Conservation (phyloP, 1,140 invertebrate species). For the Thereuonema tuberculata region DNA sequence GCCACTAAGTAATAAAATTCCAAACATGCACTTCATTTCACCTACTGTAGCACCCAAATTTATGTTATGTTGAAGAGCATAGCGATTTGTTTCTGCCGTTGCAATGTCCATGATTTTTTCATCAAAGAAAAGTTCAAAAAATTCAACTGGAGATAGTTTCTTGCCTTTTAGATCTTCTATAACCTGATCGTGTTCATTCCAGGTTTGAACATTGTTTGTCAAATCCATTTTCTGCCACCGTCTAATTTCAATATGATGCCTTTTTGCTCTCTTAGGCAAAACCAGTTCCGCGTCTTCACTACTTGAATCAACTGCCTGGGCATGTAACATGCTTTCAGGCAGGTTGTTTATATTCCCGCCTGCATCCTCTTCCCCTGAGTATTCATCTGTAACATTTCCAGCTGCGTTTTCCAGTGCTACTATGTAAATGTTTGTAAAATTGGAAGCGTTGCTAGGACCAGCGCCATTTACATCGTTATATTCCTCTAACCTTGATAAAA, state of each 20-base stretch:
- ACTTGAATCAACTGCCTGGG: background rate
- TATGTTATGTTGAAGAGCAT: slow-evolving; percentile 2
- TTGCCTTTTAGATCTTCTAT: background rate
- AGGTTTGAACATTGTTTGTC: background rate
- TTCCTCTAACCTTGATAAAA: background rate
- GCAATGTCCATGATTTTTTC: background rate
- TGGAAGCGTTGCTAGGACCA: background rate
- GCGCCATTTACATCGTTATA: background rate
- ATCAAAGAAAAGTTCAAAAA: slow-evolving; percentile 8
- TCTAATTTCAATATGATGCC: background rate
- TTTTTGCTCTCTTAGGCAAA: background rate
- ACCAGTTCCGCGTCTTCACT: background rate
- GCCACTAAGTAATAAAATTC: background rate
- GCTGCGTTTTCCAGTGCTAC: background rate
- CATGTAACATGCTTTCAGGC: background rate
- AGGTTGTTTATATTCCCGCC: slow-evolving; percentile 1
- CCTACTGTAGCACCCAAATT: background rate
- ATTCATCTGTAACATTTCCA: background rate
- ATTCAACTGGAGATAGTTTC: background rate
- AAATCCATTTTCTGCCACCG: background rate
- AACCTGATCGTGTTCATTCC: background rate
- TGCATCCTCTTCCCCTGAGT: background rate
- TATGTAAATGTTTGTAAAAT: background rate
- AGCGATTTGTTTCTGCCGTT: background rate
- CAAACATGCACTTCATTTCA: slow-evolving; percentile 1